phyloP scores from a whole-genome alignment of 2,113 vertebrate genomes.

The Pangasianodon hypophthalmus region DNA sequence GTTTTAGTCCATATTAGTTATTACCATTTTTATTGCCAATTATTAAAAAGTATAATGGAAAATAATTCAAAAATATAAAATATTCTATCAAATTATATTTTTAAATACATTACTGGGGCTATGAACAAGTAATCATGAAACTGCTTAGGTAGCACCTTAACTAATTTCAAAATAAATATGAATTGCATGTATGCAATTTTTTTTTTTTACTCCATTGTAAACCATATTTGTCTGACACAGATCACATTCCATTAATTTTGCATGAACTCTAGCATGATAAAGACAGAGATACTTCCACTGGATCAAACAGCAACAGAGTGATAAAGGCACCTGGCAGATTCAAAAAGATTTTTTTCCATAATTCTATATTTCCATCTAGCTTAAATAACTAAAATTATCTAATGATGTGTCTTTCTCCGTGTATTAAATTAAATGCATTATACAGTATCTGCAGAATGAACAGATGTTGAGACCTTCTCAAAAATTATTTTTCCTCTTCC shows the following conservation, averaged over 20 bases:
- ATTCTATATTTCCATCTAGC: constrained; percentile 46
- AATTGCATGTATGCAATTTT: not conserved
- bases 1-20: constrained; percentile 5
- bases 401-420: constrained; percentile 27
- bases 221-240: not conserved
- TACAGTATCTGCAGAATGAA: constrained; percentile 12
- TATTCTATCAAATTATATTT: not conserved
- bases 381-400: constrained; percentile 62
- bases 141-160: not conserved
- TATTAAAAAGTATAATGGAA: constrained; percentile 5
- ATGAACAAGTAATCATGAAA: constrained; percentile 4
- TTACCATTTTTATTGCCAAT: not conserved
- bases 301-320: not conserved
- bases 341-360: constrained; percentile 24
- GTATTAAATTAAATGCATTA: constrained; percentile 19
- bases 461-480: not conserved
- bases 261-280: not conserved
- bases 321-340: not conserved
- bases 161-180: not conserved
- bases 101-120: not conserved
- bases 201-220: not conserved
- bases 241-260: not conserved
- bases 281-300: not conserved
- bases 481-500: not conserved
- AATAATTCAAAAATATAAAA: not conserved